Evolutionary conservation across 2,113 vertebrate species (phyloP), one percentile per base, ranked within the genome.

Genomic region (Lasiurus cinereus): DNA sequence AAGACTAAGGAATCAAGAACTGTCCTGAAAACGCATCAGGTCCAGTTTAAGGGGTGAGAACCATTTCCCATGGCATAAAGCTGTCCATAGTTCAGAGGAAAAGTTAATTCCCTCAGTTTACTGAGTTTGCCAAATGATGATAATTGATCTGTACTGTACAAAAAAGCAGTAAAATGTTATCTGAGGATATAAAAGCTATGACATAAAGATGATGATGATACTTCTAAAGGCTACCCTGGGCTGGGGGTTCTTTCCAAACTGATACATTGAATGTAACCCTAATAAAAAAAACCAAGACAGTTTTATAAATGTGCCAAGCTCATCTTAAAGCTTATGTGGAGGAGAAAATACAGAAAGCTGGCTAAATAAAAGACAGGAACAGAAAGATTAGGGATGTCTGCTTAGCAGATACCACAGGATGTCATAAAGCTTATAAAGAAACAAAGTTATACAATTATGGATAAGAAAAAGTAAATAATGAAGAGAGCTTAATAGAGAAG

Each of bases 251-350:
- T 94, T 13, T 33, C 50, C 56, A 85, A 39, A 70, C 11, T 16
- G n/a, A 69, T 62, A 62, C 27, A 54, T 78, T 76, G 73, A 83
- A 78, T 82, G 46, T 46, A 73, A 82, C 78, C 39, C 5, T 78
- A 70, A 67, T 69, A 21, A 90, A 92, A 92, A 88, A 84, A 21
- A 59, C 46, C 21, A 80, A 50, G 39, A 62, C 69, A 46, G 73
- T 92, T 96, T 95, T 74, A 48, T 27, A 16, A 78, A 78, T 7
- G 62, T 79, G 73, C 88, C 33, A 93, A 50, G 33, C 36, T 96
- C 43, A 16, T 93, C 94, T 82, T 85, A 72, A 95, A 85, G 73
- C 48, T 69, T 33, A 31, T 12, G 6, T 12, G 56, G 88, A 83
- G 33, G 43, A 87, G 31, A 87, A 96, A 86, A 62, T 36, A 52